phyloP scores from a whole-genome alignment of 2,888 invertebrate genomes.

The Volucella inanis region DNA sequence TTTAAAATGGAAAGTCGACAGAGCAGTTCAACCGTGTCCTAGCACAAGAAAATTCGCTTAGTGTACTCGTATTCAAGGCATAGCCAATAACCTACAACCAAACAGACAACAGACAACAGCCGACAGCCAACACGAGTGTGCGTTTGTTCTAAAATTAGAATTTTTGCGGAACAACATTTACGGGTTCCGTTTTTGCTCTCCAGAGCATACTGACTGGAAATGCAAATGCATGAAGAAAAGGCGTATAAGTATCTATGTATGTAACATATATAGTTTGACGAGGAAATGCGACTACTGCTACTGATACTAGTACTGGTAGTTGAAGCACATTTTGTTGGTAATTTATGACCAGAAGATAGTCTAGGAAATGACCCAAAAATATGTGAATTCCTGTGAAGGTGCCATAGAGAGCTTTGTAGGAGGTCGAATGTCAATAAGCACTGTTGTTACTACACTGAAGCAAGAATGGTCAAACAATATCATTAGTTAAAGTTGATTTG shows the following conservation, averaged over 20 bases:
- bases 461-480: too few species aligned
- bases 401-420: too few species aligned
- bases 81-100: too few species aligned
- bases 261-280: too few species aligned
- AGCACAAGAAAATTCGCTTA: slow-evolving; percentile 34
- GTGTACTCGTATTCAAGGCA: background rate
- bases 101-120: background rate
- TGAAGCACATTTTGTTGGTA: slow-evolving; percentile 1
- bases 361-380: too few species aligned
- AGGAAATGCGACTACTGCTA: background rate
- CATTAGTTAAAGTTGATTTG: too few species aligned
- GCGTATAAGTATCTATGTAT: background rate
- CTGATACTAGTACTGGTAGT: background rate
- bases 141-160: slow-evolving; percentile 48
- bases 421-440: too few species aligned
- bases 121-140: background rate
- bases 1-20: background rate
- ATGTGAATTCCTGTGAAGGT: too few species aligned
- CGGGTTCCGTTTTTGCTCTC: slow-evolving; percentile 1
- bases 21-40: slow-evolving; percentile 50
- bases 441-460: too few species aligned
- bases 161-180: background rate
- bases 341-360: background rate
- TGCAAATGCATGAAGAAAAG: slow-evolving; percentile 22
- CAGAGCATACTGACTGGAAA: slow-evolving; percentile 5